Evolutionary conservation across 2,888 invertebrate genomes (phyloP).

Genomic region (Mechanitis messenoides): DNA sequence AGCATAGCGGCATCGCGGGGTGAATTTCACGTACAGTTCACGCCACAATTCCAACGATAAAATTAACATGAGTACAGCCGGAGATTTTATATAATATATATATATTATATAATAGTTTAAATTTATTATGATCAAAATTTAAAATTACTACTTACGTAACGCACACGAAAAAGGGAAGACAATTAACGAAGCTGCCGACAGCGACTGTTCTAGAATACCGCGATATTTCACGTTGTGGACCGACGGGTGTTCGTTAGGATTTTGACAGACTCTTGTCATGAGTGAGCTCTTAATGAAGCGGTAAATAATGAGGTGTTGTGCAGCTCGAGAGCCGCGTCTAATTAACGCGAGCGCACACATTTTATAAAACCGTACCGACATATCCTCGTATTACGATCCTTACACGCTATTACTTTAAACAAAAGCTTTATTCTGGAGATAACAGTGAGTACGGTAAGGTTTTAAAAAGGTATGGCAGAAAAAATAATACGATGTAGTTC

Average conservation of each 20-base stretch:
- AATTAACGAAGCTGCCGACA: slow-evolving; percentile 70
- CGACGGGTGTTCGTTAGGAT: slow-evolving; percentile 60
- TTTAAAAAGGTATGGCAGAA: slow-evolving; percentile 35
- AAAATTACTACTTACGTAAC: not conserved
- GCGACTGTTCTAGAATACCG: slow-evolving; percentile 68
- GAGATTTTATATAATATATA: no score
- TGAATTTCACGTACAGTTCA: no score
- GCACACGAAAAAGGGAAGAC: slow-evolving; percentile 47
- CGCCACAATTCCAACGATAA: no score
- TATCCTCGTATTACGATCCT: slow-evolving; percentile 40
- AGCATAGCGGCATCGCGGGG: no score
- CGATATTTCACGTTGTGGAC: slow-evolving; percentile 65
- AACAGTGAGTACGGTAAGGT: slow-evolving; percentile 39
- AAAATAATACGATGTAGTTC: slow-evolving; percentile 40
- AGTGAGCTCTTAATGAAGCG: slow-evolving; percentile 74
- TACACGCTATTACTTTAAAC: slow-evolving; percentile 44
- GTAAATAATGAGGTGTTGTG: slow-evolving; percentile 74
- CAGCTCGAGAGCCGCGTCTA: slow-evolving; percentile 62
- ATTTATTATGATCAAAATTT: slow-evolving; percentile 5
- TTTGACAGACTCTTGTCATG: slow-evolving; percentile 69
- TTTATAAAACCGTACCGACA: slow-evolving; percentile 43
- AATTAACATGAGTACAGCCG: no score
- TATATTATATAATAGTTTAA: not conserved
- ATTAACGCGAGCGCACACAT: slow-evolving; percentile 61
- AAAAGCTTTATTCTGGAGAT: slow-evolving; percentile 28